These are phyloP conservation scores for Tauraco erythrolophus DNA, from an alignment of 2,113 vertebrate genomes.

Conservation along the genomic window DNA sequence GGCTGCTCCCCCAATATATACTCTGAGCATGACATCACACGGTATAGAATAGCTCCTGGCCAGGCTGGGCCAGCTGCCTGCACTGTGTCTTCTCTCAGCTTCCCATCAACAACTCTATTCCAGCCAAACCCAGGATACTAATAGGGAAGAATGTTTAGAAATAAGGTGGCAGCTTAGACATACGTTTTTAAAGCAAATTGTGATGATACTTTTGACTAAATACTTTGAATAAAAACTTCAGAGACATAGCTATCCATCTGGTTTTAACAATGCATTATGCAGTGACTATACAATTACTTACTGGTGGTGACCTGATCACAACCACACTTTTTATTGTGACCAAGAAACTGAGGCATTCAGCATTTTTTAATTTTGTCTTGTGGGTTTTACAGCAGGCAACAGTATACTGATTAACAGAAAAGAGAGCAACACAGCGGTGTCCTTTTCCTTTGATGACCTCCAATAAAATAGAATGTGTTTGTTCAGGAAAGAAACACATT, in stretches of 20 bases:
- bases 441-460: not conserved
- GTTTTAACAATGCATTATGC: not conserved
- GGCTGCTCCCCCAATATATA: too few species aligned
- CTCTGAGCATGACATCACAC: too few species aligned
- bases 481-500: not conserved
- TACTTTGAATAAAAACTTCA: not conserved
- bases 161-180: not conserved
- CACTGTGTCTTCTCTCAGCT: too few species aligned
- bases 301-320: not conserved
- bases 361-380: not conserved
- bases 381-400: not conserved
- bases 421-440: fast-evolving
- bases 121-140: not conserved
- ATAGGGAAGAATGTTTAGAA: not conserved
- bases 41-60: too few species aligned
- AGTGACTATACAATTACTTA: not conserved
- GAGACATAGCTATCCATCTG: not conserved
- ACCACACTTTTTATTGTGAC: not conserved
- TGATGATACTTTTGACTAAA: not conserved
- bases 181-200: not conserved
- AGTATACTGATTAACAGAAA: not conserved
- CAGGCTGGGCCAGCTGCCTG: too few species aligned
- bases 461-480: not conserved
- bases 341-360: not conserved
- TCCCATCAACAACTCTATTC: too few species aligned